phyloP scores from a whole-genome alignment of 1,140 invertebrate species.

The Cyclina sinensis region DNA sequence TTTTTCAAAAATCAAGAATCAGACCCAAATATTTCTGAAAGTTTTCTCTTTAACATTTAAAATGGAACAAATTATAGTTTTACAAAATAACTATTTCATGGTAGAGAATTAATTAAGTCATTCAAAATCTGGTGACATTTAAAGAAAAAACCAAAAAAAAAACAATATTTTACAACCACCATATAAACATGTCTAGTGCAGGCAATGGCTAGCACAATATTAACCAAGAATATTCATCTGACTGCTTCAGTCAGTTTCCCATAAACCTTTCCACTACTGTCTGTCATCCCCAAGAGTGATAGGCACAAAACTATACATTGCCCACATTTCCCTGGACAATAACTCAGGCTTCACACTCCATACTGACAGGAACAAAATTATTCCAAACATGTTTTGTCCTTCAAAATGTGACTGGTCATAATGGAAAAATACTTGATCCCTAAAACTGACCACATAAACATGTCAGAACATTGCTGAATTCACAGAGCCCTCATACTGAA shows the following conservation, averaged over 20 bases:
- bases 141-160: no score
- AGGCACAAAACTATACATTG: not conserved
- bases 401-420: not conserved
- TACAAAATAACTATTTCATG: no score
- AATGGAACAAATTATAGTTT: no score
- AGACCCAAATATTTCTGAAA: no score
- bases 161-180: no score
- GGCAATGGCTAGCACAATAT: no score
- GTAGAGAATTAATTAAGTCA: no score
- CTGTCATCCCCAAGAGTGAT: not conserved
- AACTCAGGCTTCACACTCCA: not conserved
- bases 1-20: no score
- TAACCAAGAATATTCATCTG: no score
- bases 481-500: not conserved
- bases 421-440: conserved; percentile 28
- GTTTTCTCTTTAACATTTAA: no score
- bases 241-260: not conserved
- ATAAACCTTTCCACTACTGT: not conserved
- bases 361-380: conserved; percentile 7
- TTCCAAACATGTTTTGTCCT: not conserved
- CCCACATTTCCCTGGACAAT: not conserved
- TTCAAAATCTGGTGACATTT: no score
- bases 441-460: conserved; percentile 29
- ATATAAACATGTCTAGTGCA: no score
- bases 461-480: not conserved